Evolutionary conservation across 1,140 invertebrate genomes (phyloP), one percentile per base, ranked within the genome.

Genomic region (Drosophila hydei): DNA sequence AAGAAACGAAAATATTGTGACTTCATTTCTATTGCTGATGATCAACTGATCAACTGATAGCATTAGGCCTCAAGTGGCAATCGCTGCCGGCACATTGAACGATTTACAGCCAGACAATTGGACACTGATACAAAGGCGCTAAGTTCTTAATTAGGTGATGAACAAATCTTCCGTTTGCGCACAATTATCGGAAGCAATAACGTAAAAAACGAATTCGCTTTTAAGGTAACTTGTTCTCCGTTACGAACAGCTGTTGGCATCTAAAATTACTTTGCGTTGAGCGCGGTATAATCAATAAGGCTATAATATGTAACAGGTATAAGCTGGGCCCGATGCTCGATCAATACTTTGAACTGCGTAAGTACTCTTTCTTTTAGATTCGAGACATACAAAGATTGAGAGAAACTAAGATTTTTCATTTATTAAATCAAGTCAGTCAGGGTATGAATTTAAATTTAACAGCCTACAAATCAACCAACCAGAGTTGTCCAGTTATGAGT

Each of bases 61-160:
- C 54, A 40, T 52, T 56, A 65, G 52, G 61, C 68, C 72, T 70
- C 72, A 74, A 83, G 80, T 84, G 79, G 40, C 79, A 84, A 84
- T 84, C 61, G 56, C 73, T 73, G 72, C 54, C 63, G 45, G 38
- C 25, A 21, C 60, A 43, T 51, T 69, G 71, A 69, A 16, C 8
- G 80, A 84, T 85, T 84, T 84, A 84, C 45, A 65, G 56, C 55
- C 36, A 36, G 40, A 18, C 38, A 19, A 12, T 12, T 43, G 23
- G 36, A 40, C 52, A 56, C 8, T n/a, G 11, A 43, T 16, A 19
- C 18, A 12, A 43, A 18, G 25, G 38, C 21, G 38, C 14, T 11
- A 14, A 38, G 19, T 84, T 79, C 80, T 75, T 52, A 77, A 85
- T 77, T 72, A 30, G 74, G 80, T 67, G 80, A 80, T 84, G 79